Evolutionary conservation across 2,113 vertebrate species (phyloP).

Genomic region (Brachypodius melanocephalos): DNA sequence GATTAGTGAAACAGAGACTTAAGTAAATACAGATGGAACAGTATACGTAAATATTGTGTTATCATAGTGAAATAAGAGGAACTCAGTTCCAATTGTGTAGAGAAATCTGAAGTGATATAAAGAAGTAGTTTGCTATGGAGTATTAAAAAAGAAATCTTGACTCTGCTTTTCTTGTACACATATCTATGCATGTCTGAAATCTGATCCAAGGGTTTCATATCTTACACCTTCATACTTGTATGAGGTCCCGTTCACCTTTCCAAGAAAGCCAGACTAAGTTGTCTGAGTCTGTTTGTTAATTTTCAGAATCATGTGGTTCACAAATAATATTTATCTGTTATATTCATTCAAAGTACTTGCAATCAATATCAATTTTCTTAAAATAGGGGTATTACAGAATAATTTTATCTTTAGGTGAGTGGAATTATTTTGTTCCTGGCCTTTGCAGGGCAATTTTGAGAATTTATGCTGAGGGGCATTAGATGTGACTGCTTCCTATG

Average conservation of each 20-base stretch:
- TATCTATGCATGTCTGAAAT: neutral
- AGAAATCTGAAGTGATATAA: neutral
- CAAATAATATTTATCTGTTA: neutral
- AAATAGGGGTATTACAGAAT: neutral
- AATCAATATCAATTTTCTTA: neutral
- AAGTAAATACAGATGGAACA: neutral
- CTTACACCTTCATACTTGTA: neutral
- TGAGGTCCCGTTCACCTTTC: neutral
- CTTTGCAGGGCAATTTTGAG: neutral
- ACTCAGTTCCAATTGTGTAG: neutral
- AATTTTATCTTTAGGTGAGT: neutral
- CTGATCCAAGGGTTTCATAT: neutral
- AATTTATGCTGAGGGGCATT: neutral
- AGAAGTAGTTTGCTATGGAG: neutral
- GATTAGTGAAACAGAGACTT: neutral
- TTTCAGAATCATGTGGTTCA: neutral
- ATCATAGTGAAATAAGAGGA: neutral
- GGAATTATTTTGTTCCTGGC: neutral
- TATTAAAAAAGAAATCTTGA: neutral
- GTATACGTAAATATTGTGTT: neutral
- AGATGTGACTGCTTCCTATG: neutral
- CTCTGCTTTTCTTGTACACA: neutral
- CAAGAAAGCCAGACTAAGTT: neutral
- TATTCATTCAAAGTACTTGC: neutral
- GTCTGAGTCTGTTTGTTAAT: neutral